Evolutionary conservation across 2,888 invertebrate species (phyloP).

Genomic region (Acleris laterana): DNA sequence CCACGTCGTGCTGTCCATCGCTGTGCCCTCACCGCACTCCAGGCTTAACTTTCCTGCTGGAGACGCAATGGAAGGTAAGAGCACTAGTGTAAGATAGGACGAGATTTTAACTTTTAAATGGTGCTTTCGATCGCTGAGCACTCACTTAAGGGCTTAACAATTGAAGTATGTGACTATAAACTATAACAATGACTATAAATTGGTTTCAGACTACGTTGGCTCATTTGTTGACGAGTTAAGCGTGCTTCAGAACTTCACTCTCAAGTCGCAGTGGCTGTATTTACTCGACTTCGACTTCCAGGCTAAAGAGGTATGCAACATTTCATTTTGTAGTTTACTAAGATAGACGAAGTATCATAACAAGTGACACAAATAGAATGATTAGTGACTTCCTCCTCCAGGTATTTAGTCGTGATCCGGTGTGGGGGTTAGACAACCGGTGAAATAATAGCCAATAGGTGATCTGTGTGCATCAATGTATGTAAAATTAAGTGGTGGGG

Average conservation of each 20-base stretch:
- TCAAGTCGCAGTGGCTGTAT: conserved; percentile 96
- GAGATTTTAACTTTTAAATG: too few species aligned
- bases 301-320: conserved; percentile 83
- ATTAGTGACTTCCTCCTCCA: too few species aligned
- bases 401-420: too few species aligned
- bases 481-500: too few species aligned
- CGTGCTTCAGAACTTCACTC: conserved; percentile 89
- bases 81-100: too few species aligned
- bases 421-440: too few species aligned
- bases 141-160: too few species aligned
- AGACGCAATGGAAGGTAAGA: conserved; percentile 86
- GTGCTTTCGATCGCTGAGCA: not conserved
- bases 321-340: not conserved
- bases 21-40: conserved; percentile 91
- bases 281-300: conserved; percentile 90
- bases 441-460: too few species aligned
- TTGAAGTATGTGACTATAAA: not conserved
- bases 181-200: conserved; percentile 26
- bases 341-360: not conserved
- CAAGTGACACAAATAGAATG: too few species aligned
- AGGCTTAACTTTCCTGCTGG: conserved; percentile 88
- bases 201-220: conserved; percentile 88
- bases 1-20: conserved; percentile 90
- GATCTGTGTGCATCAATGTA: too few species aligned
- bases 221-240: conserved; percentile 90